Evolutionary conservation across 2,113 vertebrate species (phyloP).

Genomic region (Microcebus murinus): DNA sequence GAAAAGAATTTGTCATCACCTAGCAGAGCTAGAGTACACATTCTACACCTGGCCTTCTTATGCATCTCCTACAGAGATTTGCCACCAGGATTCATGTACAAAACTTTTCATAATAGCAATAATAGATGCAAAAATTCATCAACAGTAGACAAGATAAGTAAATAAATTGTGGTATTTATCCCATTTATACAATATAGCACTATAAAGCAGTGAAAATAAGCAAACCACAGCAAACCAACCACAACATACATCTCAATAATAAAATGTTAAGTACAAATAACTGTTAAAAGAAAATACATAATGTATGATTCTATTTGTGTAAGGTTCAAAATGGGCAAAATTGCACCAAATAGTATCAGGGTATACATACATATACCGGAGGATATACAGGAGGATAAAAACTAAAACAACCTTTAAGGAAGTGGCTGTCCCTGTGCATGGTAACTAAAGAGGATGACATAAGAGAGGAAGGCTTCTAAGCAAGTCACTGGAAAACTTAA

Average conservation of each 20-base stretch:
- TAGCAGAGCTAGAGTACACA: not conserved
- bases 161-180: not conserved
- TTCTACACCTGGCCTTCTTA: not conserved
- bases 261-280: not conserved
- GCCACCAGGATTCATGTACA: not conserved
- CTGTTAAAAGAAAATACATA: not conserved
- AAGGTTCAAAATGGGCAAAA: not conserved
- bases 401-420: not conserved
- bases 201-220: not conserved
- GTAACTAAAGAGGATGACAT: not conserved
- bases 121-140: not conserved
- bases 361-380: not conserved
- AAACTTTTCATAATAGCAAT: not conserved
- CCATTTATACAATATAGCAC: not conserved
- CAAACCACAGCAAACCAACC: not conserved
- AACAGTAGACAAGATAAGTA: not conserved
- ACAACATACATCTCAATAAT: not conserved
- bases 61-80: not conserved
- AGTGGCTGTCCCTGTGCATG: too few species aligned
- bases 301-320: not conserved
- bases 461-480: not conserved
- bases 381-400: not conserved
- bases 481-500: not conserved
- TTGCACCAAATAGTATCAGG: not conserved
- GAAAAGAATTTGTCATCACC: not conserved